Base-by-base conservation (phyloP, 2,888 invertebrate species). In the Polietes domitor region DNA sequence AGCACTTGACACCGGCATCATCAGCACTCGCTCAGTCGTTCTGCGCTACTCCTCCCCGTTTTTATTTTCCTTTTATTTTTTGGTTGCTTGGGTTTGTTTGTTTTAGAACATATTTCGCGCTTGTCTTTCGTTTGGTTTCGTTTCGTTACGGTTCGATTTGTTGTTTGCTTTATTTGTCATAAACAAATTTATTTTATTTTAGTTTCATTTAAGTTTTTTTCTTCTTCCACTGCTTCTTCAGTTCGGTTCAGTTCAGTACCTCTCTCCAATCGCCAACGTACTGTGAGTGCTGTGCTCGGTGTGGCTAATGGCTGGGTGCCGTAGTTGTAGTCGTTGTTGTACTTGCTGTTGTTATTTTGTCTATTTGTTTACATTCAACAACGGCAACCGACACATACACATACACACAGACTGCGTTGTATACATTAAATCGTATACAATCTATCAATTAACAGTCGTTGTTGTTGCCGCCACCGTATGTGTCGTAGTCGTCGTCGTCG, bases 371-470 rank as follows among this genome's bases (percentile, higher is more conserved):
- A 83, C 75, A 43, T 80, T 77, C 77, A 80, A 70, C 72, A 80
- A 61, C 28, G 15, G 6, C 17, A 72, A 80, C 53, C 26, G 2
- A 12, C 12, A 58, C 58, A 58, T 32, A 70, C n/a, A 50, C 55
- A 72, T 47, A 55, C n/a, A 58, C 61, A 37, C 28, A 26, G 10
- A 2, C 15, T 2, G 2, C 21, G 61, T 72, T 37, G 37, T 55
- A 37, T 28, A 63, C 50, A 26, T 17, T 19, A 26, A 17, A 12
- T 26, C 65, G 41, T 82, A 74, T 74, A 75, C 53, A 71, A 83
- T 80, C 71, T 43, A 83, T 77, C 80, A 83, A 83, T 83, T 83
- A 83, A 77, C n/a, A 83, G 74, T 53, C 78, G 73, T 50, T 78
- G 43, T 7, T 47, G 55, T 50, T 53, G 70, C 5, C 58, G 55